A percentile compares a stretch with the other conserved stretches of the same genome.
These are phyloP conservation scores for Gasterosteus aculeatus DNA, from an alignment of 2,113 vertebrate genomes.

Conservation along the genomic window DNA sequence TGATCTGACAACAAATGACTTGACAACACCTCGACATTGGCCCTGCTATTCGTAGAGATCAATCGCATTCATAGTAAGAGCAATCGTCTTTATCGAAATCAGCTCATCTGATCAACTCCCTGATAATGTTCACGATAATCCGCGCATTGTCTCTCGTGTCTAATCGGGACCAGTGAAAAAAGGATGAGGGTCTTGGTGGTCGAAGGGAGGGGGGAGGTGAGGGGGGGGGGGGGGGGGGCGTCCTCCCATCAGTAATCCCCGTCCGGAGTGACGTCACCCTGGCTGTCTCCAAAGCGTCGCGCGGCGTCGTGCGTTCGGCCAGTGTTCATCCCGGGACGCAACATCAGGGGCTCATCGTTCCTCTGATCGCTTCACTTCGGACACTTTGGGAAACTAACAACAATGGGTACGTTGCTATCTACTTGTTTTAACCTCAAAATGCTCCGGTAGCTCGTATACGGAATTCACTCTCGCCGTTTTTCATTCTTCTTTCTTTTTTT, in stretches of 20 bases:
- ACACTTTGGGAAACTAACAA: slow-evolving; percentile 41
- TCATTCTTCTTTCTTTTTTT: too few species aligned
- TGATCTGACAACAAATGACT: background rate
- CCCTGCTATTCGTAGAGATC: background rate
- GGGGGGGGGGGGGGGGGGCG: background rate
- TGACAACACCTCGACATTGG: background rate
- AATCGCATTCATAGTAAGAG: background rate
- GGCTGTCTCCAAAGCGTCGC: slow-evolving; percentile 68
- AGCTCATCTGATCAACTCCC: slow-evolving; percentile 3
- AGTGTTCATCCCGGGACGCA: slow-evolving; percentile 70
- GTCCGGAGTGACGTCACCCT: slow-evolving; percentile 73
- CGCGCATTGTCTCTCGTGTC: too few species aligned
- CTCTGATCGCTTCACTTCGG: slow-evolving; percentile 45
- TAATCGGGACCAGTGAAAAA: too few species aligned
- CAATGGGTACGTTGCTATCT: slow-evolving; percentile 71
- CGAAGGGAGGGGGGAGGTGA: background rate
- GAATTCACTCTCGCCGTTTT: background rate
- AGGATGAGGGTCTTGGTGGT: background rate
- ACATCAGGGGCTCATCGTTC: slow-evolving; percentile 64
- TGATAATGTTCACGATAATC: too few species aligned
- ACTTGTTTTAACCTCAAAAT: background rate
- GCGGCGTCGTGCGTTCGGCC: slow-evolving; percentile 46
- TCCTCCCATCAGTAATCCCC: slow-evolving; percentile 68
- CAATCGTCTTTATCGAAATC: background rate
- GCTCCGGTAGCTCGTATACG: background rate